These are phyloP conservation scores for Megalops cyprinoides DNA, from an alignment of 2,797 vertebrate genomes.

Conservation along the genomic window DNA sequence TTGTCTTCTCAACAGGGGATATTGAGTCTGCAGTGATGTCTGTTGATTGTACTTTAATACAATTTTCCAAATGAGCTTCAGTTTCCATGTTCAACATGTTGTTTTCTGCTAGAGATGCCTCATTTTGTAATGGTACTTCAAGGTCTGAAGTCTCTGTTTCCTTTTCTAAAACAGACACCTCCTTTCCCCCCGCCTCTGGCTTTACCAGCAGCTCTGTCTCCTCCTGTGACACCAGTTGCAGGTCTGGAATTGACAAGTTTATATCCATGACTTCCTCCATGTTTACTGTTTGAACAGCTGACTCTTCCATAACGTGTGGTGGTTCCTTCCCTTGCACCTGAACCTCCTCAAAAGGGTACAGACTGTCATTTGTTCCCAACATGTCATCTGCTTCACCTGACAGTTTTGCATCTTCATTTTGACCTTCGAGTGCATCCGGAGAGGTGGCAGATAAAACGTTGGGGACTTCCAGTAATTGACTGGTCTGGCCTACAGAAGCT, in stretches of 20 bases:
- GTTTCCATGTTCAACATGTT: conserved; percentile 31
- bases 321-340: conserved; percentile 30
- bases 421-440: conserved; percentile 29
- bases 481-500: conserved; percentile 42
- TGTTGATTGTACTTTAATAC: conserved; percentile 34
- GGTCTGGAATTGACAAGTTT: conserved; percentile 11
- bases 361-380: conserved; percentile 27
- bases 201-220: conserved; percentile 23
- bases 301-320: conserved; percentile 31
- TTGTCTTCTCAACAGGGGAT: conserved; percentile 29
- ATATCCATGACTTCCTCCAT: conserved; percentile 31
- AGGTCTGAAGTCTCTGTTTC: conserved; percentile 27
- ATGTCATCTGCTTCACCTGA: conserved; percentile 27
- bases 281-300: conserved; percentile 30
- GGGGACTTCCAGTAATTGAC: conserved; percentile 36
- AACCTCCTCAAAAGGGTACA: conserved; percentile 21
- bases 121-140: conserved; percentile 24
- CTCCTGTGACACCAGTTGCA: conserved; percentile 23
- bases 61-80: conserved; percentile 29
- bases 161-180: conserved; percentile 1
- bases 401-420: conserved; percentile 31
- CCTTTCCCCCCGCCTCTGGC: conserved; percentile 18
- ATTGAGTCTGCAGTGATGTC: conserved; percentile 30
- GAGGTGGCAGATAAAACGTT: conserved; percentile 28
- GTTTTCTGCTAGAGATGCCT: conserved; percentile 31